These are phyloP conservation scores for Psammodynastes pulverulentus DNA, from an alignment of 2,113 vertebrate genomes.

Conservation along the genomic window DNA sequence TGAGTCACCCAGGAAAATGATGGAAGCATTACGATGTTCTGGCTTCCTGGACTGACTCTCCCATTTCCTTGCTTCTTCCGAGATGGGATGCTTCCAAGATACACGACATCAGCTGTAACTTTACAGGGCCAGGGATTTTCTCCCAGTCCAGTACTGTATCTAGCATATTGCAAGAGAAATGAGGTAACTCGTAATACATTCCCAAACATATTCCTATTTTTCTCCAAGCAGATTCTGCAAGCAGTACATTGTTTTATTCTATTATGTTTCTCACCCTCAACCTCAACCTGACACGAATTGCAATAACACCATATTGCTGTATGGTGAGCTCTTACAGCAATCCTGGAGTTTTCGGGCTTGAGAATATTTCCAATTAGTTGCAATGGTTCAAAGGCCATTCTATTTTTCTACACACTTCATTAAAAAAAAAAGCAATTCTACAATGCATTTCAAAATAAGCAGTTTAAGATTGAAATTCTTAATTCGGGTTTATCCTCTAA, in stretches of 20 bases:
- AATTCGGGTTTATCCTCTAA: background rate
- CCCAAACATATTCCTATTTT: background rate
- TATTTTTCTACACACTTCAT: background rate
- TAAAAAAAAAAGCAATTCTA: background rate
- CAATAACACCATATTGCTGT: background rate
- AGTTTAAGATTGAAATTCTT: background rate
- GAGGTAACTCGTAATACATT: background rate
- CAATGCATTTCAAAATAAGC: background rate
- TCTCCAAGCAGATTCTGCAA: background rate
- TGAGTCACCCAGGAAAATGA: constrained; percentile 16
- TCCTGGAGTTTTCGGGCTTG: background rate
- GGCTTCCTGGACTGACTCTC: background rate
- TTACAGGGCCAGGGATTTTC: background rate
- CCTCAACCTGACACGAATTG: background rate
- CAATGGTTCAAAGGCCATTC: background rate
- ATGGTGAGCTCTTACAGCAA: background rate
- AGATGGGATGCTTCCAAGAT: background rate
- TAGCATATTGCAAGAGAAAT: background rate
- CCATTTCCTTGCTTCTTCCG: background rate
- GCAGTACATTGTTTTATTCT: background rate
- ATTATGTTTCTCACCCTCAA: background rate
- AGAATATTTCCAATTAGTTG: background rate
- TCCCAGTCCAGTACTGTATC: background rate
- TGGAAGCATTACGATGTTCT: background rate
- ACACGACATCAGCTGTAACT: background rate